These are phyloP conservation scores for Cryptoblepharus egeriae DNA, from an alignment of 2,797 vertebrate species.

Conservation along the genomic window DNA sequence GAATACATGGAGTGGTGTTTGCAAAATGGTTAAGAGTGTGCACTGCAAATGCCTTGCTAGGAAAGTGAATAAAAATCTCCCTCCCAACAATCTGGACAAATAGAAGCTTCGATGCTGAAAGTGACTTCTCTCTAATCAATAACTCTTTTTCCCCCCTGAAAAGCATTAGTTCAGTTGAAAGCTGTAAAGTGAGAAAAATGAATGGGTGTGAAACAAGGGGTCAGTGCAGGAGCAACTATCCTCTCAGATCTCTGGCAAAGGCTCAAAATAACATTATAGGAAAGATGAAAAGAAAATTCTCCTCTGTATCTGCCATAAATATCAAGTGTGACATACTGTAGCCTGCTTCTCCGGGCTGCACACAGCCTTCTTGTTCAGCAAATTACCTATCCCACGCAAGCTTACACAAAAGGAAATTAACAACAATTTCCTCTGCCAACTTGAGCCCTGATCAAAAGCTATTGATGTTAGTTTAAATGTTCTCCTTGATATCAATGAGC, in stretches of 20 bases:
- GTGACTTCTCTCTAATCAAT: constrained; percentile 57
- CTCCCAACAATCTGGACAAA: constrained; percentile 32
- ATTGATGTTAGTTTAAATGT: constrained; percentile 9
- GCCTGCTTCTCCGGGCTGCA: constrained; percentile 31
- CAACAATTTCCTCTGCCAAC: constrained; percentile 12
- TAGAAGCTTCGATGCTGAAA: constrained; percentile 55
- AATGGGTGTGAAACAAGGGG: constrained; percentile 55
- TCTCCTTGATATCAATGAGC: rapidly evolving
- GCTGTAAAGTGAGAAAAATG: constrained; percentile 69
- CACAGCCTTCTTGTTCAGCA: constrained; percentile 39
- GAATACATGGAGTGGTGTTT: constrained; percentile 38
- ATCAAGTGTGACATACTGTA: constrained; percentile 27
- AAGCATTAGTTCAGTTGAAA: constrained; percentile 68
- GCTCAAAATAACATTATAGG: constrained; percentile 37
- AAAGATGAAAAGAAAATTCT: constrained; percentile 60
- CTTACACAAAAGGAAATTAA: constrained; percentile 42
- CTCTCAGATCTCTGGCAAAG: constrained; percentile 51
- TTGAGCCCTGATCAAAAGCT: not conserved
- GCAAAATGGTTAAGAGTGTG: constrained; percentile 56
- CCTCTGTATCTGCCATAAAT: constrained; percentile 46
- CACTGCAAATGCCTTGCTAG: constrained; percentile 10
- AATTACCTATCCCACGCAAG: not conserved
- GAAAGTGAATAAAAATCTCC: constrained; percentile 39
- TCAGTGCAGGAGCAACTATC: constrained; percentile 19
- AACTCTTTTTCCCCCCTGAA: constrained; percentile 45